phyloP scores from a whole-genome alignment of 2,797 vertebrate species.

The Phyllotis vaccarum region DNA sequence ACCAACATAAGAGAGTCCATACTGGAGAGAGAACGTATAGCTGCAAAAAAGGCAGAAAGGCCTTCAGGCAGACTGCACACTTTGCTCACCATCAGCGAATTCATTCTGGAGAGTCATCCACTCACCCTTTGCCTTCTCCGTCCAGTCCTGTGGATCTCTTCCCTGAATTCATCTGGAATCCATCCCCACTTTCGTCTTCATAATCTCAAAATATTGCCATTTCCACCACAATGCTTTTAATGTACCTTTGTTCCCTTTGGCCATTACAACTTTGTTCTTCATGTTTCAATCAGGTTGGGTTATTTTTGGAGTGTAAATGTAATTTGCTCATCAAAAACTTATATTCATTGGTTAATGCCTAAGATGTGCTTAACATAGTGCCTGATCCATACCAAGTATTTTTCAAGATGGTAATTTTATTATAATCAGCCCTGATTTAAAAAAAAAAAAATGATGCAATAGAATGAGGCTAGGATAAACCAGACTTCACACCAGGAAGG shows the following conservation, averaged over 20 bases:
- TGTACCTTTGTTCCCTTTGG: not conserved
- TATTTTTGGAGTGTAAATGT: not conserved
- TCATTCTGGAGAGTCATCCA: not conserved
- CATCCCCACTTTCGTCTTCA: not conserved
- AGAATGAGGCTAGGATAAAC: not conserved
- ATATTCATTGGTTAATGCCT: not conserved
- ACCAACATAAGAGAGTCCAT: constrained; percentile 78
- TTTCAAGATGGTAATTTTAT: not conserved
- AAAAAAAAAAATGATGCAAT: not conserved
- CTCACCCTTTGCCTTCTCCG: not conserved
- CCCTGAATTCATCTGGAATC: constrained; percentile 57
- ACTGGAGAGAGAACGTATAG: not conserved
- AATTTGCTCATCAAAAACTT: not conserved
- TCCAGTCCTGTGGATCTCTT: not conserved
- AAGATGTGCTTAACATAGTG: not conserved
- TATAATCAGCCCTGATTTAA: not conserved
- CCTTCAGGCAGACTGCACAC: not conserved
- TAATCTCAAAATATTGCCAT: not conserved
- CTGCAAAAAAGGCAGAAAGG: constrained; percentile 9
- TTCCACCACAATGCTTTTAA: rapidly evolving
- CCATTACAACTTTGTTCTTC: not conserved
- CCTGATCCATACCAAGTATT: not conserved
- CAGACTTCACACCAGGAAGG: not conserved
- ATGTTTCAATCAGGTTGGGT: not conserved
- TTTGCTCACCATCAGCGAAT: not conserved